Evolutionary conservation across 2,797 vertebrate species (phyloP), one percentile per base, ranked within the genome.

Genomic region (Gallinago solitaria): DNA sequence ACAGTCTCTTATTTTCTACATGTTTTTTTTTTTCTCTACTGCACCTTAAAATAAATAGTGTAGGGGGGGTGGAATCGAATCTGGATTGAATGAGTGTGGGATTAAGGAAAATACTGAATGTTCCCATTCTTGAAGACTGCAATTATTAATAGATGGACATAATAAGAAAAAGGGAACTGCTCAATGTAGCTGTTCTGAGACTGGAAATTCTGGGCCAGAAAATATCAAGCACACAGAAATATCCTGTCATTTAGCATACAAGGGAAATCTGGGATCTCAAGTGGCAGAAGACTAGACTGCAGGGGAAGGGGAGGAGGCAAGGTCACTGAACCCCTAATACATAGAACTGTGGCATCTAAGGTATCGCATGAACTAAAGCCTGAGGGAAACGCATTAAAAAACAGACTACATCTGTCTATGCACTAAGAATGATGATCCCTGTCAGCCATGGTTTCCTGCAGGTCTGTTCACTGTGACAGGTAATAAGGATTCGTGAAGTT

Each of bases 91-190:
- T 45, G 47, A 85, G 54, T 12, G n/a, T 79, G 86, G 47, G 91
- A 63, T 69, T 64, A 70, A 76, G 76, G 69, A 88, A 95, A 95
- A 96, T 60, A 87, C 43, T 96, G 89, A 83, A 94, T 86, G 57
- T 86, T 81, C 37, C 43, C 43, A 53, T 90, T 95, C 77, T 88
- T 83, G 47, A 76, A 80, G 54, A 47, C 54, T 47, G 54, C 43
- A 78, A 53, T 95, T 90, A 79, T 94, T 94, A 89, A 76, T 73
- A 84, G 59, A 50, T 73, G 48, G 89, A 71, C 35, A 59, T 69
- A 91, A 79, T 41, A 86, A 84, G 76, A 76, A 56, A 82, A 90
- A 33, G 43, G 5, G 83, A 93, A 79, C 28, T 86, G 61, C 84
- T 91, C 83, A 8, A 65, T 51, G 54, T 67, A 85, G 87, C 54